Evolutionary conservation across 2,888 invertebrate species (phyloP).

Genomic region (Thereva nobilitata): DNA sequence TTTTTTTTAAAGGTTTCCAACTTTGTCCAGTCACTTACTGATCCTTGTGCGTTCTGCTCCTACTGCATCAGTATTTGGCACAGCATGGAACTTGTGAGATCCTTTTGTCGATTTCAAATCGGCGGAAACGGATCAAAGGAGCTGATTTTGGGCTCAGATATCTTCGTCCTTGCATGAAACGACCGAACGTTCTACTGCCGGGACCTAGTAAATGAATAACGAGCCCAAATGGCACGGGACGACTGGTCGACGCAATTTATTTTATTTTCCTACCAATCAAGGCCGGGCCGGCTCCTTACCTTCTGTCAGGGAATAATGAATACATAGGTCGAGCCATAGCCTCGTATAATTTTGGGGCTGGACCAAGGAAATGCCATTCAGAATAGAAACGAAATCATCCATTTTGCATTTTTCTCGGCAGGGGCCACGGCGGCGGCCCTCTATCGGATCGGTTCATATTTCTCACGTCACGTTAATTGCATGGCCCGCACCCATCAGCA

Average conservation of each 20-base stretch:
- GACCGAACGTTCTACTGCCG: neutral
- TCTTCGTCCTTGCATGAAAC: conserved; percentile 7
- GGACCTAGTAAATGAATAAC: conserved; percentile 5
- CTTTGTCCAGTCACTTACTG: neutral
- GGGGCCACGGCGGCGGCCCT: conserved; percentile 11
- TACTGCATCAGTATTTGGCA: neutral
- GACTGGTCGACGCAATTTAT: too few species aligned
- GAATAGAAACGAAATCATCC: conserved; percentile 15
- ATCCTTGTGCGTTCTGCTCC: neutral
- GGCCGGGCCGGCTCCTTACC: too few species aligned
- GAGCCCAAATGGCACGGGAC: neutral
- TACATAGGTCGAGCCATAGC: too few species aligned
- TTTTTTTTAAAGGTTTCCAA: conserved; percentile 22
- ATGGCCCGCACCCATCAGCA: conserved; percentile 9
- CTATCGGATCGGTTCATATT: conserved; percentile 28
- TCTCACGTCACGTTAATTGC: conserved; percentile 31
- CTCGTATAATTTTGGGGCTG: conserved; percentile 4
- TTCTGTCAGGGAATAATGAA: too few species aligned
- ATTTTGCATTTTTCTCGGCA: conserved; percentile 12
- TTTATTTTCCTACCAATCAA: too few species aligned
- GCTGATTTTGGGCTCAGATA: conserved; percentile 20
- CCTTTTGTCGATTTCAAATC: conserved; percentile 18
- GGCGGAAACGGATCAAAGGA: conserved; percentile 28
- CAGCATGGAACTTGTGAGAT: conserved; percentile 10
- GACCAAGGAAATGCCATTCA: neutral